Percentiles rank a stretch among this genome's conserved stretches.
phyloP scores from a whole-genome alignment of 1,140 invertebrate genomes.

The Saccostrea cuccullata region DNA sequence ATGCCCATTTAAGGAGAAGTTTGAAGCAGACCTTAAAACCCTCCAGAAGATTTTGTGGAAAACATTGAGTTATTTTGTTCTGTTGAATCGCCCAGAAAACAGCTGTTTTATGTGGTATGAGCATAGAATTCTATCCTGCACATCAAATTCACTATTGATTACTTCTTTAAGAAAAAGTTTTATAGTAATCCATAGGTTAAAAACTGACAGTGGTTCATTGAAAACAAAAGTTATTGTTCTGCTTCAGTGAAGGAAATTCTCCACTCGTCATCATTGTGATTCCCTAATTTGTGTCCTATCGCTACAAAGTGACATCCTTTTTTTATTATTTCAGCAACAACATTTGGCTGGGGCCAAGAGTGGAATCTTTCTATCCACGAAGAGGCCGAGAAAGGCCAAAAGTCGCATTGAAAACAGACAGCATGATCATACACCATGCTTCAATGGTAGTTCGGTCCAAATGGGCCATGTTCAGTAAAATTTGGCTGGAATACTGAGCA shows the following conservation, averaged over 20 bases:
- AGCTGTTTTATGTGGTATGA: slow-evolving; percentile 46
- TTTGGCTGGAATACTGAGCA: background rate
- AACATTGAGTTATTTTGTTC: slow-evolving; percentile 6
- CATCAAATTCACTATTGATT: background rate
- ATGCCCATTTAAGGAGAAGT: slow-evolving; percentile 7
- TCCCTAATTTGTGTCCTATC: background rate
- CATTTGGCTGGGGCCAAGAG: slow-evolving; percentile 5
- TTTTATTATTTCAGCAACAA: background rate
- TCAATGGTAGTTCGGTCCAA: background rate
- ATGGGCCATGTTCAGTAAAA: background rate
- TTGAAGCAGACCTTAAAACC: slow-evolving; percentile 39
- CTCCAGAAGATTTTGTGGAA: slow-evolving; percentile 81
- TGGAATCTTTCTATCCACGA: background rate
- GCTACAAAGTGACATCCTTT: slow-evolving; percentile 33
- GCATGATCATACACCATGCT: background rate
- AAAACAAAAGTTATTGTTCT: slow-evolving; percentile 38
- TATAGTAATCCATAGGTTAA: slow-evolving; percentile 32
- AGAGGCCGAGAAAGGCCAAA: background rate
- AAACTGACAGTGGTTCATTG: background rate
- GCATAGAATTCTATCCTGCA: background rate
- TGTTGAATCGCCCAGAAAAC: slow-evolving; percentile 35
- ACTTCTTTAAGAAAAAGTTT: slow-evolving; percentile 41
- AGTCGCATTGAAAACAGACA: background rate
- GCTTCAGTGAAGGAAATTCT: slow-evolving; percentile 42
- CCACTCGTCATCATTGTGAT: slow-evolving; percentile 15